A percentile compares a stretch with the other conserved stretches of the same genome.
These are phyloP conservation scores for Luperina nickerlii DNA, from an alignment of 2,888 invertebrate genomes.

Conservation along the genomic window DNA sequence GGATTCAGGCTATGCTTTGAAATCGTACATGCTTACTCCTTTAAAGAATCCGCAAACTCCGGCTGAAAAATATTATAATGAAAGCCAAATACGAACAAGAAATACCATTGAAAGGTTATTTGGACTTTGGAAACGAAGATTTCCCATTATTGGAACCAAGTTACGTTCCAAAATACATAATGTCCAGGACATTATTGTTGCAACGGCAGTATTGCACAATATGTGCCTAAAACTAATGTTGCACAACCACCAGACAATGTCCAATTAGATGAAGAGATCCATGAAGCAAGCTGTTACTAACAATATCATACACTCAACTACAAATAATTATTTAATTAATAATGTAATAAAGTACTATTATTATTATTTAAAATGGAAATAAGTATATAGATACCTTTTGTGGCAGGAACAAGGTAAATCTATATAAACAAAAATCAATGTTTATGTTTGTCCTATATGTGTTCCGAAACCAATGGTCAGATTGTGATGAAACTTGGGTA, in stretches of 20 bases:
- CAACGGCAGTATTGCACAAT: neutral
- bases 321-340: no score
- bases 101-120: neutral
- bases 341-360: no score
- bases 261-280: neutral
- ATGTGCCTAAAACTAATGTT: neutral
- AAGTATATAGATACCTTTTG: neutral
- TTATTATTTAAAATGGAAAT: neutral
- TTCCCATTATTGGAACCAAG: no score
- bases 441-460: no score
- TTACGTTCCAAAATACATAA: neutral
- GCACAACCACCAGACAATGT: neutral
- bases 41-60: neutral
- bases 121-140: neutral
- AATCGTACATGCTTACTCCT: constrained; percentile 1
- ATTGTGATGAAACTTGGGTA: no score
- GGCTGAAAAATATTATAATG: no score
- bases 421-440: no score
- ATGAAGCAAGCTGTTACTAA: neutral
- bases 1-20: neutral
- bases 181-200: neutral
- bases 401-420: no score
- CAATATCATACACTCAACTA: neutral
- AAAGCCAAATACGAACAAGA: neutral
- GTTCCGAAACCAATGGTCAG: no score